phyloP scores from a whole-genome alignment of 2,888 invertebrate species.

The Dorcus hopei region DNA sequence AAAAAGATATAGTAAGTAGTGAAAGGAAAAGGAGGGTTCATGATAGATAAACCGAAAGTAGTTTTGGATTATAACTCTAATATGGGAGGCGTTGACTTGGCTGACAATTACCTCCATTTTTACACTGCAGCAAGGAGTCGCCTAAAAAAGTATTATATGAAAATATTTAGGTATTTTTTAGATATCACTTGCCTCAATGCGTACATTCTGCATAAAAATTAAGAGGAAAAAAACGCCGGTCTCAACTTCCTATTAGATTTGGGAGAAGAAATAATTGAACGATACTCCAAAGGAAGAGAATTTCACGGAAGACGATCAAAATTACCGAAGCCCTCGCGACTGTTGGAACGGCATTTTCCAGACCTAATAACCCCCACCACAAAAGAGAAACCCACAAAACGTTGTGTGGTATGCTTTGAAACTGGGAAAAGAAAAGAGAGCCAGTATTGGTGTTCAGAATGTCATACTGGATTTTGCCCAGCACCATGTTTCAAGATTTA shows the following conservation, averaged over 20 bases:
- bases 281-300: constrained; percentile 2
- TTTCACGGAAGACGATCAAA: constrained; percentile 2
- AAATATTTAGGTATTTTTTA: constrained; percentile 1
- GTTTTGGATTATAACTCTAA: too few relatives aligned
- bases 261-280: constrained; percentile 4
- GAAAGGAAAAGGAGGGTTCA: background rate
- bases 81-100: too few relatives aligned
- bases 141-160: constrained; percentile 10
- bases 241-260: constrained; percentile 7
- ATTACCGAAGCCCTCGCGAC: background rate
- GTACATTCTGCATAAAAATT: too few relatives aligned
- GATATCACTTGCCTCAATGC: constrained; percentile 6
- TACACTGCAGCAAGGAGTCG: constrained; percentile 4
- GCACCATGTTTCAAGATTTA: constrained; percentile 13
- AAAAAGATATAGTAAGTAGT: constrained; percentile 8
- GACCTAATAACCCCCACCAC: constrained; percentile 8
- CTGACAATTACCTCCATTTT: too few relatives aligned
- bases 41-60: constrained; percentile 3
- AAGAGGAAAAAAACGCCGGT: background rate
- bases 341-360: constrained; percentile 10
- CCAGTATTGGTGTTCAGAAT: constrained; percentile 9
- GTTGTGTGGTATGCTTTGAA: constrained; percentile 5
- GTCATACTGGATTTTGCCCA: constrained; percentile 11
- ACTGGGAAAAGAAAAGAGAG: constrained; percentile 10
- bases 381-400: constrained; percentile 9